Percentiles rank a stretch among this genome's conserved stretches.
Conservation (phyloP, 2,888 invertebrate genomes). For the Ypsolopha scabrella region DNA sequence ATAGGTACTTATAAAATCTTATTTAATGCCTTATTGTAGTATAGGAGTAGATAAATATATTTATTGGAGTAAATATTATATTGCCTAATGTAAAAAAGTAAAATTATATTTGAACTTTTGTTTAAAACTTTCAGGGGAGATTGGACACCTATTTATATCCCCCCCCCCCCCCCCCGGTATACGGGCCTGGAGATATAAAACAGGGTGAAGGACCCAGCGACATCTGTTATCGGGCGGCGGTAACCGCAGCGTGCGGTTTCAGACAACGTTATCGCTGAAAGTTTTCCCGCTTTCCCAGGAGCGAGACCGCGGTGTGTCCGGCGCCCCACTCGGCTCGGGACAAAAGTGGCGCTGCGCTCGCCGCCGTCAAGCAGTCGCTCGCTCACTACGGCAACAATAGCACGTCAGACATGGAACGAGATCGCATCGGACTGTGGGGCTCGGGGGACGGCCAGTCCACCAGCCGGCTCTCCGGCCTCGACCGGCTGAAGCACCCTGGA, state of each 20-base stretch:
- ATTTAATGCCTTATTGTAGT: no score
- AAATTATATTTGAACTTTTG: no score
- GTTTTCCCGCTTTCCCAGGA: slow-evolving; percentile 64
- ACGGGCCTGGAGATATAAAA: no score
- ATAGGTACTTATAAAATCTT: no score
- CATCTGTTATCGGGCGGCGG: slow-evolving; percentile 50
- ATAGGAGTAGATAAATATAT: no score
- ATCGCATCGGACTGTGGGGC: slow-evolving; percentile 74
- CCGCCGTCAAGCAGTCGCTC: slow-evolving; percentile 43
- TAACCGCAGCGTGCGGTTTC: slow-evolving; percentile 34
- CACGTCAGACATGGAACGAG: slow-evolving; percentile 66
- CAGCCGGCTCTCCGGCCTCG: slow-evolving; percentile 73
- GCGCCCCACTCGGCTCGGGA: slow-evolving; percentile 50
- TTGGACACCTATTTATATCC: no score
- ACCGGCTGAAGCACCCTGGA: slow-evolving; percentile 75
- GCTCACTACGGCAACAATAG: slow-evolving; percentile 30
- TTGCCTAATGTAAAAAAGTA: no score
- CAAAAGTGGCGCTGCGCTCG: slow-evolving; percentile 41
- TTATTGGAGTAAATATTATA: no score
- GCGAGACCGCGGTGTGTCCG: slow-evolving; percentile 55
- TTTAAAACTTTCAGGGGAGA: no score
- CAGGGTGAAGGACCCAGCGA: slow-evolving; percentile 23
- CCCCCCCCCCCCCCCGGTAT: no score
- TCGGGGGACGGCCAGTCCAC: slow-evolving; percentile 69
- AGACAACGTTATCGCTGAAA: slow-evolving; percentile 47